Percentiles rank a stretch among this genome's conserved stretches.
phyloP scores from a whole-genome alignment of 2,113 vertebrate genomes.

The Uria aalge region DNA sequence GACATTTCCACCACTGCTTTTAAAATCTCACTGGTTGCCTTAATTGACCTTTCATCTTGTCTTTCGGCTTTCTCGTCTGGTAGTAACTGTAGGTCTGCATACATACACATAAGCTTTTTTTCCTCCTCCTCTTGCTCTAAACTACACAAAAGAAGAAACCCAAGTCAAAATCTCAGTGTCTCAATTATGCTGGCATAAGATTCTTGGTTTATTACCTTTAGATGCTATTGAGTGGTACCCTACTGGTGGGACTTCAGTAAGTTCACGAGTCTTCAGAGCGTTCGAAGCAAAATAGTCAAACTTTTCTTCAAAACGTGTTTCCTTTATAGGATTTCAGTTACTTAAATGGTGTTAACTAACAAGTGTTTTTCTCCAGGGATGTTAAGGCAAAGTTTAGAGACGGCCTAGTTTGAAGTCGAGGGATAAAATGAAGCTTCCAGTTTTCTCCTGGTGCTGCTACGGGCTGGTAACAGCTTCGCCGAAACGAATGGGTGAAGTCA shows the following conservation, averaged over 20 bases:
- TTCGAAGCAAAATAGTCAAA: conserved; percentile 24
- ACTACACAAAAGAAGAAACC: background rate
- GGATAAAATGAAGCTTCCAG: conserved; percentile 15
- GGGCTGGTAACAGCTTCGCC: background rate
- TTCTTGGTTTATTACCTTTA: background rate
- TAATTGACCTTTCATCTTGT: background rate
- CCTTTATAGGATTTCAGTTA: conserved; percentile 11
- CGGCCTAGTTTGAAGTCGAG: conserved; percentile 39
- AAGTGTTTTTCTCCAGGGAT: background rate
- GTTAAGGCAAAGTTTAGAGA: conserved; percentile 45
- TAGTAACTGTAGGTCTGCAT: background rate
- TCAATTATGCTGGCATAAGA: background rate
- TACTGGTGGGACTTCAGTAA: background rate
- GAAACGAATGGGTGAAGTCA: background rate
- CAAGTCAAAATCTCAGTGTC: background rate
- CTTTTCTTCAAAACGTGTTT: background rate
- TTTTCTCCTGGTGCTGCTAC: conserved; percentile 54
- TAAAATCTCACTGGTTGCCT: conserved; percentile 60
- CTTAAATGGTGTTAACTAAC: background rate
- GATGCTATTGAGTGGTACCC: background rate
- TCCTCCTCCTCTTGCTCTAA: background rate
- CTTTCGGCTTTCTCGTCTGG: background rate
- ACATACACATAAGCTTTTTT: background rate
- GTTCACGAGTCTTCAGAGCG: background rate
- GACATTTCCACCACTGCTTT: conserved; percentile 13